Evolutionary conservation across 2,888 invertebrate genomes (phyloP).

Genomic region (Aleiodes alternator): DNA sequence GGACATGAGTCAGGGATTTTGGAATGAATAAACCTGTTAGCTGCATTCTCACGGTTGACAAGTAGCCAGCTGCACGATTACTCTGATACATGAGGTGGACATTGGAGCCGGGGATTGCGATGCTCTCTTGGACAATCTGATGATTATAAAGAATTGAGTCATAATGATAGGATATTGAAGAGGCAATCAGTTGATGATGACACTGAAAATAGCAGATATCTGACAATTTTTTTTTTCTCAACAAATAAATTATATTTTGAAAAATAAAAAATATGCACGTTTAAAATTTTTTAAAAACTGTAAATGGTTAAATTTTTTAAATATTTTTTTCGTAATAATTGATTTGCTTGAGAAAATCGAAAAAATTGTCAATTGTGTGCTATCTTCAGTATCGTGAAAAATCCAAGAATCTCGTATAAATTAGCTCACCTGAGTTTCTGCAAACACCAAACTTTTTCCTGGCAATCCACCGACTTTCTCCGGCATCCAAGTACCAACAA

Average conservation of each 20-base stretch:
- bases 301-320: too few relatives aligned
- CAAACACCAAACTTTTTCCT: constrained; percentile 88
- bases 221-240: too few relatives aligned
- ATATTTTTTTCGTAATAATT: too few relatives aligned
- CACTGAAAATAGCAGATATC: too few relatives aligned
- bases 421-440: constrained; percentile 88
- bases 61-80: constrained; percentile 94
- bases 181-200: too few relatives aligned
- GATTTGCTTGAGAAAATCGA: too few relatives aligned
- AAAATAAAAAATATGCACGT: too few relatives aligned
- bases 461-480: constrained; percentile 92
- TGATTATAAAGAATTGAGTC: constrained; percentile 52
- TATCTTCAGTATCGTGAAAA: too few relatives aligned
- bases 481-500: constrained; percentile 93
- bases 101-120: constrained; percentile 94
- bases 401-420: neutral
- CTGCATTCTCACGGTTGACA: constrained; percentile 94
- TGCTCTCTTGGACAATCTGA: constrained; percentile 97
- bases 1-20: constrained; percentile 88
- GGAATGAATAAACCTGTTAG: constrained; percentile 89
- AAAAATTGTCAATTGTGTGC: too few relatives aligned
- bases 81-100: constrained; percentile 97
- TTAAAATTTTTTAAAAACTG: too few relatives aligned
- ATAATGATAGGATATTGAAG: too few relatives aligned
- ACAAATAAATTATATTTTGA: too few relatives aligned